phyloP scores from a whole-genome alignment of 2,797 vertebrate genomes.

The Schizothorax lantsangensis region DNA sequence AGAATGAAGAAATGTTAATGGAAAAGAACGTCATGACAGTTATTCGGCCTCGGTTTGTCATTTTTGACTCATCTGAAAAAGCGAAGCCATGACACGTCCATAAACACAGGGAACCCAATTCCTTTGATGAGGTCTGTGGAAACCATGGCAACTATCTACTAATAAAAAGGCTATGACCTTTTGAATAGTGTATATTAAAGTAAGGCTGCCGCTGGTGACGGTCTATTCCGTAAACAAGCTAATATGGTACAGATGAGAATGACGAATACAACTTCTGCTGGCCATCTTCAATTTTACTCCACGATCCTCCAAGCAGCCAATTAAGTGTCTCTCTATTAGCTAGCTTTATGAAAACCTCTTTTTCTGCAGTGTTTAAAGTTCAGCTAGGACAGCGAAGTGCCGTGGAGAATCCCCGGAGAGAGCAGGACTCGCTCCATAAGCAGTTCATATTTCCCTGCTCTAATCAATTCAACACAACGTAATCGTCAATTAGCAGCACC shows the following conservation, averaged over 20 bases:
- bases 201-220: constrained; percentile 17
- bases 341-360: constrained; percentile 7
- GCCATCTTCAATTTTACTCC: neutral
- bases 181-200: constrained; percentile 40
- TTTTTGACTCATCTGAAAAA: constrained; percentile 13
- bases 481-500: constrained; percentile 40
- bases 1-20: neutral
- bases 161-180: constrained; percentile 49
- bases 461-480: constrained; percentile 33
- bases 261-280: neutral
- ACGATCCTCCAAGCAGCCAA: neutral
- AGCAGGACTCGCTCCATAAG: constrained; percentile 25
- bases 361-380: constrained; percentile 17
- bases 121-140: constrained; percentile 21
- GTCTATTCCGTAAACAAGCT: constrained; percentile 20
- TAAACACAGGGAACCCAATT: constrained; percentile 17
- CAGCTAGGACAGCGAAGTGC: neutral
- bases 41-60: neutral
- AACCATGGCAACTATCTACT: constrained; percentile 43
- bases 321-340: constrained; percentile 7
- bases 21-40: neutral
- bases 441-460: constrained; percentile 46
- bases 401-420: constrained; percentile 22
- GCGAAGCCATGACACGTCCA: neutral
- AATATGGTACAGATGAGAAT: constrained; percentile 16